Percentiles rank a stretch among this genome's conserved stretches.
Conservation (phyloP, 2,797 vertebrate species). For the Smutsia temminckii region DNA sequence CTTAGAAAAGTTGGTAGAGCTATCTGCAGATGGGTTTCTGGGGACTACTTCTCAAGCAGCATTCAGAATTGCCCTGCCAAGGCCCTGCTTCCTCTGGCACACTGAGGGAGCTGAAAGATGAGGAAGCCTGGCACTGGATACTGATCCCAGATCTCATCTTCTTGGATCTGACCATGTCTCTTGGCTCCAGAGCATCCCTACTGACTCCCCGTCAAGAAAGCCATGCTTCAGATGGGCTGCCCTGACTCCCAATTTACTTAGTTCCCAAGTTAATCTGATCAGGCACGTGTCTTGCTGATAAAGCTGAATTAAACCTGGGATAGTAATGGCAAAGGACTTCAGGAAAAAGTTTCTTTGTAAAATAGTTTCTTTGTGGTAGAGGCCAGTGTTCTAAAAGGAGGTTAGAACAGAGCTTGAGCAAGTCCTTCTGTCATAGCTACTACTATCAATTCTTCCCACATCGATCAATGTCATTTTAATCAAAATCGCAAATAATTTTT, state of each 20-base stretch:
- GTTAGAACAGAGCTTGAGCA: neutral
- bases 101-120: neutral
- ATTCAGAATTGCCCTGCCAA: neutral
- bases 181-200: neutral
- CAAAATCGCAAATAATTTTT: neutral
- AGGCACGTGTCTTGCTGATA: neutral
- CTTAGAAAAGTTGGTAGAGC: neutral
- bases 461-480: neutral
- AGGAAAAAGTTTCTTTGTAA: neutral
- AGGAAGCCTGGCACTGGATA: neutral
- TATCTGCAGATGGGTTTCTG: neutral
- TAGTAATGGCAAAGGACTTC: neutral
- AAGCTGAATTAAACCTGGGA: neutral
- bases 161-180: neutral
- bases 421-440: neutral
- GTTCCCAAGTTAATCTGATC: neutral
- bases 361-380: neutral
- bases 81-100: neutral
- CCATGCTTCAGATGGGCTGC: neutral
- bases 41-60: neutral
- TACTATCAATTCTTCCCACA: neutral
- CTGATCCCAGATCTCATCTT: neutral
- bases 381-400: neutral
- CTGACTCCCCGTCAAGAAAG: neutral
- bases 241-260: neutral